These are phyloP conservation scores for Diadophis punctatus DNA, from an alignment of 2,113 vertebrate genomes.

Conservation along the genomic window DNA sequence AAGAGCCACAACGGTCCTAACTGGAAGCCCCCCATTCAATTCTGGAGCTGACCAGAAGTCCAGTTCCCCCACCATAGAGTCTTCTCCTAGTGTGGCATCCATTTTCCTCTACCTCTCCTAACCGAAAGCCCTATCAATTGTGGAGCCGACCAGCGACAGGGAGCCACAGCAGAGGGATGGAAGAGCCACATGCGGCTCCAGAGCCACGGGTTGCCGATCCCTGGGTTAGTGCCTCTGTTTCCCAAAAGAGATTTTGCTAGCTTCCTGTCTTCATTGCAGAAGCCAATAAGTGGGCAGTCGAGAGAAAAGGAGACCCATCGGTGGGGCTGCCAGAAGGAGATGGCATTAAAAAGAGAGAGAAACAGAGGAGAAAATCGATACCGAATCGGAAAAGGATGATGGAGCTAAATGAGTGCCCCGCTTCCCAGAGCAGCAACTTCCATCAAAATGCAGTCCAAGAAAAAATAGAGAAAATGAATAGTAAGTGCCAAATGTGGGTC, in stretches of 20 bases:
- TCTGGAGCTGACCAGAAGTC: too few species aligned
- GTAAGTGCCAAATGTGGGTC: background rate
- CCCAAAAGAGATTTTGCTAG: background rate
- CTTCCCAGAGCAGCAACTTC: background rate
- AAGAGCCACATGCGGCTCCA: too few species aligned
- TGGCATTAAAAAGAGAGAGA: background rate
- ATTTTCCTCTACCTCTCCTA: too few species aligned
- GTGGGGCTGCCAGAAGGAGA: background rate
- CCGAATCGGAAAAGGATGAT: background rate
- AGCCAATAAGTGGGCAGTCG: background rate
- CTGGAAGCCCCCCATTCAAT: too few species aligned
- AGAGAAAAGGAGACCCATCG: background rate
- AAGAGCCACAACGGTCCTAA: too few species aligned
- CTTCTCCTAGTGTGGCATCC: too few species aligned
- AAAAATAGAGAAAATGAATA: background rate
- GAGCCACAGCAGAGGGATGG: too few species aligned
- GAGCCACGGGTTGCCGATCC: too few species aligned
- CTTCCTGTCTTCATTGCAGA: background rate
- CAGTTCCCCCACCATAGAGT: too few species aligned
- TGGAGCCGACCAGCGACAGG: too few species aligned
- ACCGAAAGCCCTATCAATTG: too few species aligned
- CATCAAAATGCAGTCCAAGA: background rate
- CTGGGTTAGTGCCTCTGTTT: background rate
- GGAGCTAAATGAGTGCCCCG: background rate
- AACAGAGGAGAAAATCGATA: background rate